phyloP scores from a whole-genome alignment of 2,113 vertebrate species.

The Oryzias curvinotus region DNA sequence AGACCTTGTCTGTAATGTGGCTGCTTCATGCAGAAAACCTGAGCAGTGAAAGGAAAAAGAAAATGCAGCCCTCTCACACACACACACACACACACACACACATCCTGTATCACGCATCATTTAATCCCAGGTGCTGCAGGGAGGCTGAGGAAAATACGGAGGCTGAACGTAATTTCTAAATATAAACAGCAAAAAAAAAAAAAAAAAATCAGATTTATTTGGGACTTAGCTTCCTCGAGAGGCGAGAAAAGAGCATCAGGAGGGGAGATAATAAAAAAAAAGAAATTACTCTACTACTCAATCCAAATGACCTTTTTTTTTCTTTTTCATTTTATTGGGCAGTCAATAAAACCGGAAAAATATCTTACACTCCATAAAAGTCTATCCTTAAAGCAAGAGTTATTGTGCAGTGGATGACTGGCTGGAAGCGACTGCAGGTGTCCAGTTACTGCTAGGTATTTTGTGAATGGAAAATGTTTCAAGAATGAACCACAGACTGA shows the following conservation, averaged over 20 bases:
- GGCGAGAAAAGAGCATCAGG: conserved; percentile 40
- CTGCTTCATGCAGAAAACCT: conserved; percentile 29
- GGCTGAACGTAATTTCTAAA: conserved; percentile 68
- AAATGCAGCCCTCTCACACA: conserved; percentile 18
- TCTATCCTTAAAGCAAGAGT: conserved; percentile 13
- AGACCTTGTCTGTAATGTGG: conserved; percentile 24
- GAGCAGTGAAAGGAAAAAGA: conserved; percentile 11
- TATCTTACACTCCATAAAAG: too few species aligned
- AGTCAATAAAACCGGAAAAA: too few species aligned
- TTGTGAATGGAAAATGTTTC: conserved; percentile 35
- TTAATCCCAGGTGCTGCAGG: conserved; percentile 68
- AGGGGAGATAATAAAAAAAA: conserved; percentile 49
- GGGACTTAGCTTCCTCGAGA: conserved; percentile 49
- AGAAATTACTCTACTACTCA: conserved; percentile 8
- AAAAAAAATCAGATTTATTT: conserved; percentile 64
- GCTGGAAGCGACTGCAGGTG: conserved; percentile 42
- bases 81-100: conserved; percentile 30
- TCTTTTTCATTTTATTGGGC: too few species aligned
- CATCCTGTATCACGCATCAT: conserved; percentile 37
- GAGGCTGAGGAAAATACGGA: conserved; percentile 60
- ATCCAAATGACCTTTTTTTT: too few species aligned
- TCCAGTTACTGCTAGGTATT: conserved; percentile 25
- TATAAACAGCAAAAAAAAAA: conserved; percentile 53
- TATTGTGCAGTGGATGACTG: conserved; percentile 28
- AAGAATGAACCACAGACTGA: conserved; percentile 25